Evolutionary conservation across 2,888 invertebrate species (phyloP).

Genomic region (Trimorus sp.): DNA sequence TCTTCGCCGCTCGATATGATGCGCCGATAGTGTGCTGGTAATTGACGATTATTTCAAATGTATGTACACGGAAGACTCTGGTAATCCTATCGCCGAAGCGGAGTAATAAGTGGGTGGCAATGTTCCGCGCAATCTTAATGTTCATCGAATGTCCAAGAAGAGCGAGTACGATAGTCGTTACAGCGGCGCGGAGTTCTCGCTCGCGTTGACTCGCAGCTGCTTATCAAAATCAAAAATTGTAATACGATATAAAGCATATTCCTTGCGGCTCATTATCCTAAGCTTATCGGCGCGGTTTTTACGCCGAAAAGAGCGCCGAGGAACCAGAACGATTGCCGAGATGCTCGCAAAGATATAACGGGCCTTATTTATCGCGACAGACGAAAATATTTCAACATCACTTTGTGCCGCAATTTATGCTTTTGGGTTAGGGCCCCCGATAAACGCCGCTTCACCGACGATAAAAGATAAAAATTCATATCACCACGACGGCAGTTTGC

Average conservation of each 20-base stretch:
- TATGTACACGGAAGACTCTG: conserved; percentile 59
- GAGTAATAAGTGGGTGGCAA: conserved; percentile 67
- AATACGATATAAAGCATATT: conserved; percentile 61
- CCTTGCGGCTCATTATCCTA: conserved; percentile 58
- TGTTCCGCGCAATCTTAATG: conserved; percentile 67
- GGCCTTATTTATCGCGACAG: conserved; percentile 52
- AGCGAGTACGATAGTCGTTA: conserved; percentile 62
- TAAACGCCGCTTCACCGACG: conserved; percentile 16
- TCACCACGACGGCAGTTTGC: not conserved
- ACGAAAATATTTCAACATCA: conserved; percentile 50
- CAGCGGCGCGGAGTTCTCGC: conserved; percentile 46
- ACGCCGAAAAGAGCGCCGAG: conserved; percentile 43
- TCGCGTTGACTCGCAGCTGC: conserved; percentile 48
- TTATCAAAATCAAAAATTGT: conserved; percentile 65
- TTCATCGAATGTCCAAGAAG: conserved; percentile 65
- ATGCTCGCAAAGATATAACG: conserved; percentile 50
- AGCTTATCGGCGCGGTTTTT: conserved; percentile 58
- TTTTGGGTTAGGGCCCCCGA: conserved; percentile 22
- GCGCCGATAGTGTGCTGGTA: conserved; percentile 36
- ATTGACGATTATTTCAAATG: conserved; percentile 59
- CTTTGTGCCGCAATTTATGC: conserved; percentile 40
- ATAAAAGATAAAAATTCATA: conserved; percentile 41
- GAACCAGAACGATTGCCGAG: conserved; percentile 53
- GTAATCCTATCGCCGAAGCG: conserved; percentile 58
- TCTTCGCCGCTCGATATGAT: conserved; percentile 48